These are phyloP conservation scores for Tipula helvola DNA, from an alignment of 2,888 invertebrate genomes.

Conservation along the genomic window DNA sequence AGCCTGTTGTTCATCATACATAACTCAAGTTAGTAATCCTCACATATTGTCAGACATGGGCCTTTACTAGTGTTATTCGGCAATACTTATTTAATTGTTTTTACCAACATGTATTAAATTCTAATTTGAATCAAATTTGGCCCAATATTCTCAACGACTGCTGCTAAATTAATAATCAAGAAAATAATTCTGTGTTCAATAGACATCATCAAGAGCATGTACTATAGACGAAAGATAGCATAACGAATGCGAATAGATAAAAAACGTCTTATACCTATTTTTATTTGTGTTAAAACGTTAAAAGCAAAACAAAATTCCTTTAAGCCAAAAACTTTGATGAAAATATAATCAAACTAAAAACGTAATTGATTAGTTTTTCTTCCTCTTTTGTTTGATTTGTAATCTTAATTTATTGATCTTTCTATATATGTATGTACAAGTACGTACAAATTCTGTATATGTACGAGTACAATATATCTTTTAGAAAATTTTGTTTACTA, in stretches of 20 bases:
- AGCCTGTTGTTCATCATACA: too few relatives aligned
- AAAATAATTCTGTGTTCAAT: not conserved
- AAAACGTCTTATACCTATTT: not conserved
- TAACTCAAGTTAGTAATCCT: too few relatives aligned
- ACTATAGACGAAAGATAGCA: not conserved
- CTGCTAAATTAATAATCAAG: not conserved
- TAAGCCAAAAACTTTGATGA: not conserved
- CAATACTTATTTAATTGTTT: too few relatives aligned
- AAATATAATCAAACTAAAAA: not conserved
- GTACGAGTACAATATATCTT: not conserved
- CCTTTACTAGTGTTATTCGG: too few relatives aligned
- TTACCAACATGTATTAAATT: too few relatives aligned
- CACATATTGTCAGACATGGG: too few relatives aligned
- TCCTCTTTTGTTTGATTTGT: not conserved
- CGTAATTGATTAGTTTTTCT: not conserved
- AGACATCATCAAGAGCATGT: not conserved
- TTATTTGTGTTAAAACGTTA: not conserved
- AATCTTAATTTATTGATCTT: slow-evolving; percentile 4
- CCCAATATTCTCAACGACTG: not conserved
- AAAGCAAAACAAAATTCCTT: not conserved
- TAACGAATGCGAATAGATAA: not conserved
- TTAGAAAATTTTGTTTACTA: not conserved
- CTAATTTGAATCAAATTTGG: not conserved
- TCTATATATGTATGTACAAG: not conserved
- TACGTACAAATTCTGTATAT: not conserved